A percentile compares a stretch with the other conserved stretches of the same genome.
Conservation (phyloP, 2,797 vertebrate species). For the Sitta carolinensis region DNA sequence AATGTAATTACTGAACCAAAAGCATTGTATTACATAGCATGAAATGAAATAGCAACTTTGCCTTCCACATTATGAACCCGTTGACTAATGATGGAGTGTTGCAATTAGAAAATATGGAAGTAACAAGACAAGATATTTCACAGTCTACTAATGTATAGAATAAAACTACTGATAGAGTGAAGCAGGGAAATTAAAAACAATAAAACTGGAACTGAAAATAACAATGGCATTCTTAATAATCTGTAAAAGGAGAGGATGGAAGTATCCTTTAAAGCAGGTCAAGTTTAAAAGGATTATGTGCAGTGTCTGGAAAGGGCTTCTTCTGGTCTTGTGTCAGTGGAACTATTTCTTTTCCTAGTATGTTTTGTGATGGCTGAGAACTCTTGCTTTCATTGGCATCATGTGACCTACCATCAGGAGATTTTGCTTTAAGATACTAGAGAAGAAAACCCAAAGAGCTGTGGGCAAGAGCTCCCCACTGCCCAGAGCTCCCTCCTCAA, state of each 20-base stretch:
- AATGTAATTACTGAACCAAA: constrained; percentile 70
- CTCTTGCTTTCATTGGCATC: not conserved
- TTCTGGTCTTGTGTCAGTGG: not conserved
- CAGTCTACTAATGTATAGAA: constrained; percentile 24
- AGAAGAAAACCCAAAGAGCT: not conserved
- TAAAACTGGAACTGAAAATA: constrained; percentile 48
- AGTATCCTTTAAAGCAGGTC: not conserved
- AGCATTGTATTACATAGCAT: constrained; percentile 61
- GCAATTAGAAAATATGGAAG: constrained; percentile 67
- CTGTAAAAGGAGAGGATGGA: not conserved
- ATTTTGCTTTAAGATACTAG: not conserved
- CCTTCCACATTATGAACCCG: constrained; percentile 47
- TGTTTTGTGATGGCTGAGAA: not conserved
- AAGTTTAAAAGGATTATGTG: not conserved
- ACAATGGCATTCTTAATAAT: constrained; percentile 4
- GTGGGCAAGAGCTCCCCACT: not conserved
- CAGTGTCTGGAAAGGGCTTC: not conserved
- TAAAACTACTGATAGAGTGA: constrained; percentile 41
- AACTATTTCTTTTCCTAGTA: not conserved
- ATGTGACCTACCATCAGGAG: not conserved
- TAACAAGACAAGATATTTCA: constrained; percentile 50
- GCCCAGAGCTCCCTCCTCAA: accelerated
- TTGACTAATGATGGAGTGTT: constrained; percentile 69
- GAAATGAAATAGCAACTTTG: constrained; percentile 65
- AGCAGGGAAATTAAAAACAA: constrained; percentile 57